A percentile compares a stretch with the other conserved stretches of the same genome.
Conservation (phyloP, 2,888 invertebrate genomes). For the Antitype chi region DNA sequence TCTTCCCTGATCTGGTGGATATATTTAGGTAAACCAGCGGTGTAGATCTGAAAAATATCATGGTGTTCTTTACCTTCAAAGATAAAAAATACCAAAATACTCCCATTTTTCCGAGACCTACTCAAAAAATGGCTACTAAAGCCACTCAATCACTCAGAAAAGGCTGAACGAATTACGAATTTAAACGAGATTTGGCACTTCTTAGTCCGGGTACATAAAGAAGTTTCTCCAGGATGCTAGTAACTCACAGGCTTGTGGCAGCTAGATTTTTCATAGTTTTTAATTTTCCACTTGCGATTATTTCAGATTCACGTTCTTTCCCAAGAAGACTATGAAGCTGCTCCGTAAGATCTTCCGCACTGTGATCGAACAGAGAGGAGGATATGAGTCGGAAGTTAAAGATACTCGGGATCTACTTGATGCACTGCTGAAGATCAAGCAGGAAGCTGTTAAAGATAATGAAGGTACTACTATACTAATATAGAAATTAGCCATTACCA, state of each 20-base stretch:
- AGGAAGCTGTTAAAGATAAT: slow-evolving; percentile 66
- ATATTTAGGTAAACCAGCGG: slow-evolving; percentile 67
- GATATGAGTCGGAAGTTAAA: slow-evolving; percentile 56
- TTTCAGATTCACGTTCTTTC: slow-evolving; percentile 75
- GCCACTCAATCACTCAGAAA: not conserved
- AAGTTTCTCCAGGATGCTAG: not conserved
- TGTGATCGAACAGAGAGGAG: slow-evolving; percentile 70
- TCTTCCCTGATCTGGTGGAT: slow-evolving; percentile 75
- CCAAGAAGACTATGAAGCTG: slow-evolving; percentile 68
- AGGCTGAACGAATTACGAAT: too few relatives aligned
- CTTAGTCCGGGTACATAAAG: not conserved
- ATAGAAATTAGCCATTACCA: not conserved
- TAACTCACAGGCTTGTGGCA: not conserved
- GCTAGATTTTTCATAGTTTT: not conserved
- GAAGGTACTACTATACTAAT: slow-evolving; percentile 61
- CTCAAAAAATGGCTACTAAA: not conserved
- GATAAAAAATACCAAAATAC: not conserved
- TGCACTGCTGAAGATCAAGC: slow-evolving; percentile 73
- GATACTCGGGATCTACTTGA: slow-evolving; percentile 73
- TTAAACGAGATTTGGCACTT: not conserved
- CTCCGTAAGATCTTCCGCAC: slow-evolving; percentile 67
- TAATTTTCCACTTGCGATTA: not conserved
- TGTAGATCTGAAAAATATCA: not conserved
- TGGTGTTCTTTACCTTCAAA: not conserved
- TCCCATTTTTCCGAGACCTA: not conserved